Percentiles rank a stretch among this genome's conserved stretches.
Conservation (phyloP, 2,797 vertebrate species). For the Pristis pectinata region DNA sequence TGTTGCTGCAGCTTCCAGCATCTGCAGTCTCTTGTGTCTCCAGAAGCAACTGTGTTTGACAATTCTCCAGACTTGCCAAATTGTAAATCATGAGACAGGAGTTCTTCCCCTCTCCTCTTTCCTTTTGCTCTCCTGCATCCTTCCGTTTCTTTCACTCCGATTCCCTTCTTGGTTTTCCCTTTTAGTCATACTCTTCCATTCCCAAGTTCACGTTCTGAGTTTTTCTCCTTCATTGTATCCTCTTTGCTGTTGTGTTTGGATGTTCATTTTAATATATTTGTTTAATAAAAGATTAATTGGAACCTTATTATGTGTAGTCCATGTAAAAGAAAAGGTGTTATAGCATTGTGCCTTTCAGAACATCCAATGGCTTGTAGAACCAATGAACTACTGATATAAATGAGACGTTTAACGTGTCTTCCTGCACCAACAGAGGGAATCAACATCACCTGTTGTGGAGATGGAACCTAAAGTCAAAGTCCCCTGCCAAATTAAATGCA, state of each 20-base stretch:
- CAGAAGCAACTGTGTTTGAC: no score
- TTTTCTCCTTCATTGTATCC: not conserved
- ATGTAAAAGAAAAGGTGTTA: no score
- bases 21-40: no score
- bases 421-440: not conserved
- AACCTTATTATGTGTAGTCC: no score
- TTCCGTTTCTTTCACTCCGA: not conserved
- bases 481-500: not conserved
- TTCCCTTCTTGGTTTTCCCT: not conserved
- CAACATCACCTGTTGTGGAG: not conserved
- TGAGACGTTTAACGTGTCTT: not conserved
- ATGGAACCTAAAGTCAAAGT: not conserved
- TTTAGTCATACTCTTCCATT: not conserved
- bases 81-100: not conserved
- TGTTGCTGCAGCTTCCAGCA: no score
- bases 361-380: no score
- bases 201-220: no score
- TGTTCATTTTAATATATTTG: no score
- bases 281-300: no score
- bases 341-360: no score
- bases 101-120: not conserved
- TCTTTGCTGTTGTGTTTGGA: no score
- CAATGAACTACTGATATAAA: not conserved
- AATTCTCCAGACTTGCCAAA: not conserved
- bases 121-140: not conserved